phyloP scores from a whole-genome alignment of 2,797 vertebrate genomes.

The Natrix natrix region DNA sequence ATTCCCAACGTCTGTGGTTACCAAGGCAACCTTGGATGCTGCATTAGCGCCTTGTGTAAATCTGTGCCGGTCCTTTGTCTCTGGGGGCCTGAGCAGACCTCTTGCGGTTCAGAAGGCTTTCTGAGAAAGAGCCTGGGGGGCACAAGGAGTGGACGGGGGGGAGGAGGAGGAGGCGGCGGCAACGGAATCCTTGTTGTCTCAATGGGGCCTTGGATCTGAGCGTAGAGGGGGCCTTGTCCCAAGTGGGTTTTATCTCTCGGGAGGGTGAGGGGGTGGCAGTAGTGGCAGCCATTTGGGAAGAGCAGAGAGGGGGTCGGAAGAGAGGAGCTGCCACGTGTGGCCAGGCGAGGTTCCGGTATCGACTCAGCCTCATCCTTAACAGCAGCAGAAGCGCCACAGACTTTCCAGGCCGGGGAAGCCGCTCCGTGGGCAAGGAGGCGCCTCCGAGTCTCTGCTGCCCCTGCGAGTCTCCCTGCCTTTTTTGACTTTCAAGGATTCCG shows the following conservation, averaged over 20 bases:
- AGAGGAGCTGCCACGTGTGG: neutral
- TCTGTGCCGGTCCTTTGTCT: constrained; percentile 90
- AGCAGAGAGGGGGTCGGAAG: neutral
- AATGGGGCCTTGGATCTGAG: neutral
- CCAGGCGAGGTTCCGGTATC: neutral
- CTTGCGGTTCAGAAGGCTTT: constrained; percentile 69
- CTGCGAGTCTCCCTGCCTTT: neutral
- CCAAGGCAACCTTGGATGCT: constrained; percentile 87
- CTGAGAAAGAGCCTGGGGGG: constrained; percentile 67
- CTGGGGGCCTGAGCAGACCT: constrained; percentile 70
- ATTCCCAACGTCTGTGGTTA: constrained; percentile 70
- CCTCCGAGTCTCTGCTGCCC: neutral
- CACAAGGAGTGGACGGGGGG: constrained; percentile 18
- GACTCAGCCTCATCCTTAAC: neutral
- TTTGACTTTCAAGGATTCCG: neutral
- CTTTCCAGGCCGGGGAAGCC: neutral
- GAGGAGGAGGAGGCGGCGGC: constrained; percentile 16
- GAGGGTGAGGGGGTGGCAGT: neutral
- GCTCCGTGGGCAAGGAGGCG: neutral
- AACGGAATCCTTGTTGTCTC: constrained; percentile 70
- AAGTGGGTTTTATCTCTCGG: constrained; percentile 51
- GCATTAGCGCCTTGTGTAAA: constrained; percentile 91
- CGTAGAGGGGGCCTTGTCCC: constrained; percentile 50
- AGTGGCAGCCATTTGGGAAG: neutral
- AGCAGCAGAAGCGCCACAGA: neutral